Base-by-base conservation (phyloP, 2,888 invertebrate genomes). In the Netelia fuscicornis region DNA sequence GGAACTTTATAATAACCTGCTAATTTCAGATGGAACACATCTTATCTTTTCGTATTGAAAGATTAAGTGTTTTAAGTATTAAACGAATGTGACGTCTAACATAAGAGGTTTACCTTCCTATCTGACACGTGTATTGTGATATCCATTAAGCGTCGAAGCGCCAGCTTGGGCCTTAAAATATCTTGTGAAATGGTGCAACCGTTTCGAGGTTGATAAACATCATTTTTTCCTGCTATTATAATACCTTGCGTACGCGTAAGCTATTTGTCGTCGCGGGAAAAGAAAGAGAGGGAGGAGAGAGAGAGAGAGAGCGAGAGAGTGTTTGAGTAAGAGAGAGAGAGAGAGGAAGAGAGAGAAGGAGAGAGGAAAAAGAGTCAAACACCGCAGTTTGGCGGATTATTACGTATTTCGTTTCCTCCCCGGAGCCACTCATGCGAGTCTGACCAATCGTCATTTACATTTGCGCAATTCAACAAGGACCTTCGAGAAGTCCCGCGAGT, bases 381-480 rank as follows among this genome's bases (percentile, higher is more conserved):
- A 48, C 48, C 48, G 48, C 48, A 11, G 13, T 48, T 52, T 70
- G 11, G 11, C 23, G 6, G 68, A 17, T 11, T 56, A 68, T 70
- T 54, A 10, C 70, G 56, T 62, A 62, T 37, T 60, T 23, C 30
- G 58, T 67, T 65, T 58, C 23, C 56, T 42, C 25, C 56, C 25
- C 17, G 23, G 13, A 9, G 11, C 20, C n/a, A 44, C 58, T 67
- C 30, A 13, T 20, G 48, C 17, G 62, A 8, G 23, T 37, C 52
- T 20, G 67, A 52, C 52, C 42, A 37, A 52, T 62, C 23, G 60
- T 62, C 42, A 68, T 81, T 81, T 62, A 13, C 17, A 42, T 75
- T 54, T 62, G 37, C 37, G 9, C 13, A 60, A 75, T 70, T 25
- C 20, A 52, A 67, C 54, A 37, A 25, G 62, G 54, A 60, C 62